These are phyloP conservation scores for Muntiacus reevesi DNA, from an alignment of 2,113 vertebrate species.

Conservation along the genomic window DNA sequence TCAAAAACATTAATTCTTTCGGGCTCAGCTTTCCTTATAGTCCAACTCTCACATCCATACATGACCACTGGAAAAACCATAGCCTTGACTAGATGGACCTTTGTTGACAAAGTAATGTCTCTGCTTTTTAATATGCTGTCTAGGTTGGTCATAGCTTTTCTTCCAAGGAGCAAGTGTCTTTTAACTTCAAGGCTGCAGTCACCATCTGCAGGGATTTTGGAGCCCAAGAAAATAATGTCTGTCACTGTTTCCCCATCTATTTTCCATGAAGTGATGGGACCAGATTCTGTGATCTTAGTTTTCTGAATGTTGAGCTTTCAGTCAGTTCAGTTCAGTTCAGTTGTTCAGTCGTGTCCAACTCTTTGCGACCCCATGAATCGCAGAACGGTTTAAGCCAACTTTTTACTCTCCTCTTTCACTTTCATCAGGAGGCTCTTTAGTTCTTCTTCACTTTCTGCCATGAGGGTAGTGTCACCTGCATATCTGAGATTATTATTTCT, in stretches of 20 bases:
- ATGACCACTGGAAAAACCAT: not conserved
- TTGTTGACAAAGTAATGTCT: not conserved
- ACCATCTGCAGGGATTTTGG: not conserved
- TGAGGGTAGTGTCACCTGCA: not conserved
- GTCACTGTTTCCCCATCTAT: not conserved
- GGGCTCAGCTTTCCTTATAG: not conserved
- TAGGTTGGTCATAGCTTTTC: not conserved
- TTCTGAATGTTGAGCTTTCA: not conserved
- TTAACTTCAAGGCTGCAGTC: not conserved
- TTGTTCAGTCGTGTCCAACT: too few relatives aligned
- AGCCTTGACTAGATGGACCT: not conserved
- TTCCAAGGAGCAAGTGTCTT: not conserved
- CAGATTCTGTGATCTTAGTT: accelerated
- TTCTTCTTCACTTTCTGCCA: not conserved
- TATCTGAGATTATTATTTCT: not conserved
- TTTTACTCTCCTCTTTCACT: not conserved
- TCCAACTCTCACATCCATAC: not conserved
- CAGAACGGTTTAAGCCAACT: not conserved
- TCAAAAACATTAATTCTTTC: not conserved
- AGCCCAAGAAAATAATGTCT: not conserved
- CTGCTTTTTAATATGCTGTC: not conserved
- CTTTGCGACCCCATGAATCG: too few relatives aligned
- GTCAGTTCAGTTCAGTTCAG: too few relatives aligned
- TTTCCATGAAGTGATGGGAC: not conserved
- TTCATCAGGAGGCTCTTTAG: not conserved